Evolutionary conservation across 2,888 invertebrate species (phyloP), one percentile per base, ranked within the genome.

Genomic region (Panorpa germanica): DNA sequence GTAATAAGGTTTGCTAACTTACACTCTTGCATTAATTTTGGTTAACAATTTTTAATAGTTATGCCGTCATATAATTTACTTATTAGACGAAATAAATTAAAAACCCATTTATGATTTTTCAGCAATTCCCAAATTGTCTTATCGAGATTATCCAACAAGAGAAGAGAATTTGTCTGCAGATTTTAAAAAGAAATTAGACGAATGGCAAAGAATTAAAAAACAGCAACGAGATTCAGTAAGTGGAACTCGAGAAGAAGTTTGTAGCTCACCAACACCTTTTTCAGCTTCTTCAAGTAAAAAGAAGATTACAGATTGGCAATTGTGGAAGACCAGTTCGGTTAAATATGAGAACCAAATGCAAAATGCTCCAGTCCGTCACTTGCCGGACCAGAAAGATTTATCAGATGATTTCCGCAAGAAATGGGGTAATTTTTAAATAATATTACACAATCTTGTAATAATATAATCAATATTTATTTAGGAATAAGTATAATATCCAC

Each of bases 371-470:
- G 35, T 55, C 14, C 45, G 45, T 33, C 55, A 65, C 0, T 48
- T 63, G 29, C 66, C 70, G 0, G 72, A 70, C 13, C 59, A 67
- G 33, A 62, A 68, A 39, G 71, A 73, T 39, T 56, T 83, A 8
- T 75, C 77, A 13, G 78, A 83, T 35, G 85, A 86, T 43, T 85
- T 85, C 47, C 63, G 75, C 19, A 75, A 72, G 43, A 83, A 77
- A 55, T 65, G 85, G 57, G 77, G 68, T 67, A 38, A 43, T 44
- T n/a, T n/a, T n/a, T n/a, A n/a, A n/a, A n/a, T n/a, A n/a, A n/a
- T n/a, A n/a, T n/a, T n/a, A n/a, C n/a, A n/a, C n/a, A n/a, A n/a
- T n/a, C n/a, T n/a, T n/a, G n/a, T n/a, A n/a, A n/a, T n/a, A n/a
- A n/a, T n/a, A n/a, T n/a, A n/a, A n/a, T n/a, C n/a, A n/a, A n/a